Evolutionary conservation across 2,113 vertebrate species (phyloP).

Genomic region (Epinephelus moara): DNA sequence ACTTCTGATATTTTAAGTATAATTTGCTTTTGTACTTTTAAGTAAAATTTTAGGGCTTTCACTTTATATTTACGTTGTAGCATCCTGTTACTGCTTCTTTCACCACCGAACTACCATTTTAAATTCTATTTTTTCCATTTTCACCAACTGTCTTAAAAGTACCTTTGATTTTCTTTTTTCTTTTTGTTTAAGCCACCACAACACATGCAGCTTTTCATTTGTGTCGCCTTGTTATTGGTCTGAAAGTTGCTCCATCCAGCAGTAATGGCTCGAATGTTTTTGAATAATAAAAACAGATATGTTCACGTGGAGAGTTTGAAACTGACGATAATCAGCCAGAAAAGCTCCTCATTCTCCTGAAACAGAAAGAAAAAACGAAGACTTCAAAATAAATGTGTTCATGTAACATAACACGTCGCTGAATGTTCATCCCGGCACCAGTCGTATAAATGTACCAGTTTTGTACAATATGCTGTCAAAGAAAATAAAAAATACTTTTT

Average conservation of each 20-base stretch:
- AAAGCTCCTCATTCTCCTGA: background rate
- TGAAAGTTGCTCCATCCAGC: background rate
- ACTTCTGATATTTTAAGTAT: background rate
- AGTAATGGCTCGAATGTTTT: background rate
- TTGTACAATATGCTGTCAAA: background rate
- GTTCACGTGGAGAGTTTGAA: background rate
- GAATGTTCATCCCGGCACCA: conserved; percentile 1
- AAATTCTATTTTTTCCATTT: too few relatives aligned
- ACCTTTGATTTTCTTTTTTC: background rate
- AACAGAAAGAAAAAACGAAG: background rate
- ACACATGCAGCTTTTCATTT: background rate
- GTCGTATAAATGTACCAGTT: background rate
- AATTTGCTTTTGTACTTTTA: background rate
- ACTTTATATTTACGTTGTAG: background rate
- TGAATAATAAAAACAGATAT: background rate
- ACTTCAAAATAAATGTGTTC: background rate
- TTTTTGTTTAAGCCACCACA: background rate
- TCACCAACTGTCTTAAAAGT: background rate
- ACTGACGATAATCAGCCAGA: background rate
- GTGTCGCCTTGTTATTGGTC: background rate
- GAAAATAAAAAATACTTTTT: conserved; percentile 9
- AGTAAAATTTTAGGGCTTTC: background rate
- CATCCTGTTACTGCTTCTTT: background rate
- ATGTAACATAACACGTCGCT: background rate
- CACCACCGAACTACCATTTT: background rate